Conservation (phyloP, 2,113 vertebrate genomes). For the Anser cygnoides region DNA sequence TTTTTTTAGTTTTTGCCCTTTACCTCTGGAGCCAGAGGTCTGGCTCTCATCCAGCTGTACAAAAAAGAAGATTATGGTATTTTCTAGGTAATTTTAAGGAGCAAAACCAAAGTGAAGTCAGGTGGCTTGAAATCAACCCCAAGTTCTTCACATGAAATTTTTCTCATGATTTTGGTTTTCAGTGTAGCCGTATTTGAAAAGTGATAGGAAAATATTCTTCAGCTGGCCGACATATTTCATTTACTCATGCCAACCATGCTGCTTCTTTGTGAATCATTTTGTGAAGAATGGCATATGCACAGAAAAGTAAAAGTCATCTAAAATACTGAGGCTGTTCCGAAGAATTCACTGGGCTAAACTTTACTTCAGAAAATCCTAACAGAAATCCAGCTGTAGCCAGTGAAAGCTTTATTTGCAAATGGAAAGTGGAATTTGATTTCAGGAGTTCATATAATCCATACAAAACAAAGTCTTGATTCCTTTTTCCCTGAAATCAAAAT, state of each 20-base stretch:
- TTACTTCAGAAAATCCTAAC: conserved; percentile 4
- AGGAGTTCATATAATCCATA: not conserved
- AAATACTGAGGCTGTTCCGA: conserved; percentile 33
- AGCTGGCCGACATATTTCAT: conserved; percentile 52
- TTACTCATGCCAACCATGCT: conserved; percentile 53
- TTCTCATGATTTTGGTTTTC: conserved; percentile 73
- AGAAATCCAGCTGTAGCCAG: conserved; percentile 22
- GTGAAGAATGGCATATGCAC: conserved; percentile 47
- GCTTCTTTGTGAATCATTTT: conserved; percentile 49
- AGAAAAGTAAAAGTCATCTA: conserved; percentile 53
- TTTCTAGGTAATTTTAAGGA: conserved; percentile 80
- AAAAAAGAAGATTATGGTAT: conserved; percentile 77
- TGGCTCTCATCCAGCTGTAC: conserved; percentile 77
- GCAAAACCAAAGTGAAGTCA: conserved; percentile 77
- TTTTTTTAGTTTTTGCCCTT: conserved; percentile 83
- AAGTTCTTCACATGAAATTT: conserved; percentile 70
- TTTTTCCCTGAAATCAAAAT: conserved; percentile 37
- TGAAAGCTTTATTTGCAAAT: conserved; percentile 12
- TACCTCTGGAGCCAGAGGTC: conserved; percentile 86
- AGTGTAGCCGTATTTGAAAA: conserved; percentile 56
- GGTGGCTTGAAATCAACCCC: conserved; percentile 75
- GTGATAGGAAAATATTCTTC: conserved; percentile 55
- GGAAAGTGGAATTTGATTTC: conserved; percentile 37
- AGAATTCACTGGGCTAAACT: conserved; percentile 25
- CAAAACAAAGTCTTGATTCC: conserved; percentile 6